Conservation (phyloP, 2,113 vertebrate genomes). For the Chelonoidis abingdonii region DNA sequence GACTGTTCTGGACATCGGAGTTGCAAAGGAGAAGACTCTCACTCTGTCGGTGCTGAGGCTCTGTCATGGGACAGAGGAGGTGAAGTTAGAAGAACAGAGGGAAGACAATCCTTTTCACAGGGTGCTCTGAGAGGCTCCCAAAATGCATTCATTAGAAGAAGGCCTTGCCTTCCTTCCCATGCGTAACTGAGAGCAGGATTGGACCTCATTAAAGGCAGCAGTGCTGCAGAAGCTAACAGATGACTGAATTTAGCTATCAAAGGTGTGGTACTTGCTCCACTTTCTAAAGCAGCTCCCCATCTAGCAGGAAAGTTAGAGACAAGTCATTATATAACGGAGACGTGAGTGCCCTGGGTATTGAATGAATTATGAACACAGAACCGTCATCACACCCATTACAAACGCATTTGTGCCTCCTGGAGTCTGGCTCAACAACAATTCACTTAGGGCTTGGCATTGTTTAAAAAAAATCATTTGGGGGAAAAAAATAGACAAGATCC, state of each 20-base stretch:
- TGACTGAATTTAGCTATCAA: rapidly evolving
- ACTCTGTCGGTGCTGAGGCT: background rate
- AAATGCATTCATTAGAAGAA: too few relatives aligned
- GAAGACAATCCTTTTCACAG: background rate
- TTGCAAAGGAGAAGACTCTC: background rate
- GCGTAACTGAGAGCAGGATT: background rate
- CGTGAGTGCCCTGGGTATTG: background rate
- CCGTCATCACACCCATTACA: constrained; percentile 60
- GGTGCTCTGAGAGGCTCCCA: background rate
- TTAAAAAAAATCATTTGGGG: background rate
- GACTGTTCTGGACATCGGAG: background rate
- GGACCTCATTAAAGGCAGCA: background rate
- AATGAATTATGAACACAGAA: constrained; percentile 40
- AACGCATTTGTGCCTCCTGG: constrained; percentile 50
- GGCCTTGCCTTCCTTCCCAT: background rate
- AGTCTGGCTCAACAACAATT: constrained; percentile 27
- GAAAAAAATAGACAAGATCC: constrained; percentile 10
- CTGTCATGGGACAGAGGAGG: background rate
- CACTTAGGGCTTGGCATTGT: background rate
- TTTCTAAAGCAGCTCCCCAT: background rate
- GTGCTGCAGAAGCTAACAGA: background rate
- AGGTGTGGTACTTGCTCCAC: background rate
- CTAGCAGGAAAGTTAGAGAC: rapidly evolving
- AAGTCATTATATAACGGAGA: constrained; percentile 1
- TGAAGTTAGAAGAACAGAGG: background rate